Conservation (phyloP, 2,113 vertebrate genomes). For the Oceanodroma tethys region DNA sequence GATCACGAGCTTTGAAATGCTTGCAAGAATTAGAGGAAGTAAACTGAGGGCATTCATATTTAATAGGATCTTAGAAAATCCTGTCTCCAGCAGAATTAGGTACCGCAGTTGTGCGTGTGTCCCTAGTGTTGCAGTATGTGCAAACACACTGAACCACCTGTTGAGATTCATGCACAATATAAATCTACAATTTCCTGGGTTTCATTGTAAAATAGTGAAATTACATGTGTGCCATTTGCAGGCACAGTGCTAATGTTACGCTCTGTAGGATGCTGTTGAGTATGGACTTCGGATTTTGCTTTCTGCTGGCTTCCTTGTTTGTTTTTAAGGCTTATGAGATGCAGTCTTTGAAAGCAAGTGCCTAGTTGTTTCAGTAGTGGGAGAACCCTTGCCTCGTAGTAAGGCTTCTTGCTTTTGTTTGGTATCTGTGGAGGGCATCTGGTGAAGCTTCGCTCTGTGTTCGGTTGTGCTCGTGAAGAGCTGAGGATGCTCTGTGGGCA, state of each 20-base stretch:
- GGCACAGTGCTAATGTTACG: rapidly evolving
- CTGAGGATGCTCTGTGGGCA: background rate
- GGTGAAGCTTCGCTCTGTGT: background rate
- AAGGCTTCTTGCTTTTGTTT: background rate
- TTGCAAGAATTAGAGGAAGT: background rate
- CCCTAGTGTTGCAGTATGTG: too few relatives aligned
- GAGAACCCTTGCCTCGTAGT: background rate
- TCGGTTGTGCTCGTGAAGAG: background rate
- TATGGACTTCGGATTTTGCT: too few relatives aligned
- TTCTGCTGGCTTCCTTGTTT: background rate
- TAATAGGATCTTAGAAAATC: slow-evolving; percentile 13
- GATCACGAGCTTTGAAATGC: background rate
- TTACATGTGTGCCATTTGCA: rapidly evolving
- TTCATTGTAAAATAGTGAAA: background rate
- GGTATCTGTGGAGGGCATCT: background rate
- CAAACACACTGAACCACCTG: rapidly evolving
- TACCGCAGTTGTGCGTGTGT: rapidly evolving
- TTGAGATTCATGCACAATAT: rapidly evolving
- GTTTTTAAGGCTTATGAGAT: background rate
- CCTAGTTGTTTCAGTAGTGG: background rate
- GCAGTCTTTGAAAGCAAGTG: background rate
- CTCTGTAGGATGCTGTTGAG: background rate
- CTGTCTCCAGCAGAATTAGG: background rate
- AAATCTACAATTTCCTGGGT: background rate
- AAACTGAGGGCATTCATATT: background rate